Evolutionary conservation across 2,797 vertebrate species (phyloP).

Genomic region (Ara ararauna): DNA sequence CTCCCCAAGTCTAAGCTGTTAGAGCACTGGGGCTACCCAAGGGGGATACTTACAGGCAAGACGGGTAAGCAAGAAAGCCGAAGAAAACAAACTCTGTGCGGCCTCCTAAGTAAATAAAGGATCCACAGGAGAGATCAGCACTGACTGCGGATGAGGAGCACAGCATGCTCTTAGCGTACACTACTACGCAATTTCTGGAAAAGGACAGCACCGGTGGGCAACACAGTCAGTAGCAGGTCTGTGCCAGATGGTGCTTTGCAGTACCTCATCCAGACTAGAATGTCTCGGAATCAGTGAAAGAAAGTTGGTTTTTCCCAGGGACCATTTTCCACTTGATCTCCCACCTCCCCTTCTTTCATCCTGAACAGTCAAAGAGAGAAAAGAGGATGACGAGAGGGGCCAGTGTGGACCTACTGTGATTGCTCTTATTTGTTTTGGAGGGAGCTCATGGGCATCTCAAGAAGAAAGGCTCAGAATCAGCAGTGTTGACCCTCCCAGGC

Average conservation of each 20-base stretch:
- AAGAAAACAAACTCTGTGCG: not conserved
- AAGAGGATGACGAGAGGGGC: not conserved
- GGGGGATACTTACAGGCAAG: not conserved
- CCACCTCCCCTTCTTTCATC: not conserved
- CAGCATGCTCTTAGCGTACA: not conserved
- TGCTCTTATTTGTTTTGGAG: not conserved
- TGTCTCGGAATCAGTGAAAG: not conserved
- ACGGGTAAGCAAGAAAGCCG: not conserved
- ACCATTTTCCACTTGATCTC: not conserved
- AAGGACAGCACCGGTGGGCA: not conserved
- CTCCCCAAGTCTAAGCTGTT: not conserved
- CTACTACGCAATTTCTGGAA: not conserved
- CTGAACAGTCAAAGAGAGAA: not conserved
- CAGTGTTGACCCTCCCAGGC: not conserved
- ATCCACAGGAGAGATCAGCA: not conserved
- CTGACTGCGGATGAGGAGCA: not conserved
- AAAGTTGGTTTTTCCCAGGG: not conserved
- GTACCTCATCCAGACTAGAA: not conserved
- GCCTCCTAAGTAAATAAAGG: not conserved
- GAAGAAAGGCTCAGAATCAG: not conserved
- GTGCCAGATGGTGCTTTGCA: not conserved
- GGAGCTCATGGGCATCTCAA: not conserved
- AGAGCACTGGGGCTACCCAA: not conserved
- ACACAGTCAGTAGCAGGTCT: fast-evolving
- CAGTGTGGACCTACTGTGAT: not conserved